Evolutionary conservation across 2,797 vertebrate species (phyloP).

Genomic region (Muraenolepis orangiensis): DNA sequence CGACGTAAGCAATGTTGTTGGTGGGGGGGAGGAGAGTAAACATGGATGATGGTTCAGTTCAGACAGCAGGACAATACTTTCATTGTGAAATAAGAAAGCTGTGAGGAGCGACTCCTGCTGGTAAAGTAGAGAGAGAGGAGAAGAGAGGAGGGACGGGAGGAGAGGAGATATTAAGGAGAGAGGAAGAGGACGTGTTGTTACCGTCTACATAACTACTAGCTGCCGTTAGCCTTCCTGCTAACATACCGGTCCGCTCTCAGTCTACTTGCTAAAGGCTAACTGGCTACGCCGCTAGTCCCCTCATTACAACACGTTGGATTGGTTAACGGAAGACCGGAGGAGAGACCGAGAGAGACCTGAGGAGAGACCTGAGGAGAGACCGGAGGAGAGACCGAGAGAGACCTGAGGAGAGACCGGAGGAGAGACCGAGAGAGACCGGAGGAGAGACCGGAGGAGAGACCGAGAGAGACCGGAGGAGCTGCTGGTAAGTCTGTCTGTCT

Average conservation of each 20-base stretch:
- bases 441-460: too few relatives aligned
- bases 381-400: too few relatives aligned
- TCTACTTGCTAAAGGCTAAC: background rate
- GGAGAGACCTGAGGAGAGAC: too few relatives aligned
- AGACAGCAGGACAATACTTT: background rate
- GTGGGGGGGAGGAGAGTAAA: background rate
- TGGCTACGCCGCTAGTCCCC: background rate
- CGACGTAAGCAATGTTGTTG: background rate
- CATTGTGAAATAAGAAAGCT: background rate
- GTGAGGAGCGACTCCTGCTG: too few relatives aligned
- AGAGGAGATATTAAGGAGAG: too few relatives aligned
- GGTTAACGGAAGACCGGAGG: background rate
- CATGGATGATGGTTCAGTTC: background rate
- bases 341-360: too few relatives aligned
- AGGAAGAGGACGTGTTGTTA: background rate
- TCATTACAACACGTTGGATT: background rate
- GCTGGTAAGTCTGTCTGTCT: background rate
- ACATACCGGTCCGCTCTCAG: background rate
- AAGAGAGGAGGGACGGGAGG: too few relatives aligned
- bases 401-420: background rate
- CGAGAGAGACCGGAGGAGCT: background rate
- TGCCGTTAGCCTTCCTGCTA: background rate
- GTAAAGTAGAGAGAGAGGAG: too few relatives aligned
- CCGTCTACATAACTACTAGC: background rate
- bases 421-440: background rate